Evolutionary conservation across 2,113 vertebrate genomes (phyloP).

Genomic region (Percopsis transmontana): DNA sequence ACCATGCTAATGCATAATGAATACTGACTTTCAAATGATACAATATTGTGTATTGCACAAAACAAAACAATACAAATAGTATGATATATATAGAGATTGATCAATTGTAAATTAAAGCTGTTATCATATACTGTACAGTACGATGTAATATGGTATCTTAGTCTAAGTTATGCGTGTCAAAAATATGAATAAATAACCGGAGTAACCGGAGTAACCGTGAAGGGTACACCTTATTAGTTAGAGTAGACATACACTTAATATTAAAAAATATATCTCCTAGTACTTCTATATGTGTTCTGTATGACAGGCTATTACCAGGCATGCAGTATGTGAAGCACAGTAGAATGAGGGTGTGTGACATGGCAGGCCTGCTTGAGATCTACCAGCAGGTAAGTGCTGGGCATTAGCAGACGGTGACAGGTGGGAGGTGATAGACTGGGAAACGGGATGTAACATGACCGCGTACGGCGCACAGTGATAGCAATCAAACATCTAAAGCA

Average conservation of each 20-base stretch:
- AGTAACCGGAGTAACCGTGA: too few species aligned
- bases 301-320: neutral
- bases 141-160: neutral
- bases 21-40: neutral
- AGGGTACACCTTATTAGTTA: too few species aligned
- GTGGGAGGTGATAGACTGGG: conserved; percentile 34
- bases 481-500: conserved; percentile 51
- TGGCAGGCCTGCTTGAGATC: neutral
- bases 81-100: neutral
- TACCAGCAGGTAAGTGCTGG: neutral
- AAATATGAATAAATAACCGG: too few species aligned
- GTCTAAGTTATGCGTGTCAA: neutral
- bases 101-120: neutral
- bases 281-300: too few species aligned
- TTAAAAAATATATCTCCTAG: too few species aligned
- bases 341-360: neutral
- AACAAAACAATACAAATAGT: neutral
- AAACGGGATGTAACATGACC: conserved; percentile 41
- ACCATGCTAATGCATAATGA: neutral
- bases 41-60: neutral
- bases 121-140: neutral
- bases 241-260: too few species aligned
- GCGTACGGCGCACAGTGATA: conserved; percentile 46
- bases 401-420: conserved; percentile 8
- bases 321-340: conserved; percentile 8